A percentile compares a stretch with the other conserved stretches of the same genome.
Conservation (phyloP, 2,888 invertebrate species). For the Steinernema hermaphroditum region DNA sequence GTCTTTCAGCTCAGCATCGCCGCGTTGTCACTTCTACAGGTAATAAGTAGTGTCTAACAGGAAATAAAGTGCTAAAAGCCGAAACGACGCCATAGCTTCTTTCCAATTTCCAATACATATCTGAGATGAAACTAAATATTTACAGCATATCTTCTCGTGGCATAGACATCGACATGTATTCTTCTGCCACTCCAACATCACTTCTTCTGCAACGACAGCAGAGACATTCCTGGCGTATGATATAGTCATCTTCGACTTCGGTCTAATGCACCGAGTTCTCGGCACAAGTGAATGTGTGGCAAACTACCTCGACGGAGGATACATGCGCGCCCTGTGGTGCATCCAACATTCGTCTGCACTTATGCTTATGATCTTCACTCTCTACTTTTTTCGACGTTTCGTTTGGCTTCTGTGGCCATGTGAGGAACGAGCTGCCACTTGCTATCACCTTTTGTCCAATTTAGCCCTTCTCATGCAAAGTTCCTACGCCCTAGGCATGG, state of each 20-base stretch:
- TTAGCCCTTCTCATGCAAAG: constrained; percentile 63
- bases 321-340: constrained; percentile 60
- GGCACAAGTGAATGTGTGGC: constrained; percentile 66
- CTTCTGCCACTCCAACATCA: constrained; percentile 58
- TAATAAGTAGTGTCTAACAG: constrained; percentile 33
- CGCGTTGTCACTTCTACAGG: constrained; percentile 57
- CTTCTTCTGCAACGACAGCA: constrained; percentile 49
- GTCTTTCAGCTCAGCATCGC: constrained; percentile 55
- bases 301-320: constrained; percentile 66
- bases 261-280: constrained; percentile 63
- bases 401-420: constrained; percentile 65
- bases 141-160: constrained; percentile 62
- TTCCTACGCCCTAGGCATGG: constrained; percentile 64
- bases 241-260: constrained; percentile 66
- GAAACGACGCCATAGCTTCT: neutral
- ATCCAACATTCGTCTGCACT: constrained; percentile 60
- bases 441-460: constrained; percentile 15
- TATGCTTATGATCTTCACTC: constrained; percentile 46
- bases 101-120: too few relatives aligned
- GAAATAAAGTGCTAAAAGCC: neutral
- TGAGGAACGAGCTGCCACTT: constrained; percentile 34
- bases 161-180: constrained; percentile 55
- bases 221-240: constrained; percentile 62
- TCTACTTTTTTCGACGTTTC: constrained; percentile 47
- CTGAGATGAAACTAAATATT: constrained; percentile 23